Evolutionary conservation across 2,113 vertebrate species (phyloP), one percentile per base, ranked within the genome.

Genomic region (crab-eating macaque (Macaca fascicularis)): DNA sequence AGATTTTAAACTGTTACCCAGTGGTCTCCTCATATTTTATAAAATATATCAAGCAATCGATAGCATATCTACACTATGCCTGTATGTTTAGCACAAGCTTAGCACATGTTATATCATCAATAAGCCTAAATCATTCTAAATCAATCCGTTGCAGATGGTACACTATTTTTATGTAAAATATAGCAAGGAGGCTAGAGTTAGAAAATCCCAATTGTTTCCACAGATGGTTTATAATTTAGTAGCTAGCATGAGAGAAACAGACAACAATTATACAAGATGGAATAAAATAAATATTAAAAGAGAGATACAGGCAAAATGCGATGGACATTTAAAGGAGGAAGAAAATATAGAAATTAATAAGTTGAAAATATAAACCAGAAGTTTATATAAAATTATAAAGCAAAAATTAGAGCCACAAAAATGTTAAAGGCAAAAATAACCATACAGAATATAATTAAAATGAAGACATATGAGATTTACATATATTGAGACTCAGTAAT

Each of bases 211-310:
- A 52, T 55, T 67, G 23, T 94, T 90, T 90, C 16, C 30, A 57
- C 50, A 80, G 32, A 88, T 57, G 50, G 57, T 84, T 83, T 94
- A 90, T 84, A 91, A 89, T 90, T 78, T 93, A 81, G 67, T 94
- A 80, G 9, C 27, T 35, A 88, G 20, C 7, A 79, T 76, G n/a
- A 96, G 4, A 88, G 25, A 90, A 83, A 93, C 67, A 52, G 40
- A 83, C 11, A 95, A 48, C 8, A 82, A 50, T 92, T 92, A 80
- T 23, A 4, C 12, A 89, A 76, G 12, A 80, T 76, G 19, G 38
- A 55, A 93, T 94, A 74, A 96, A 90, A 40, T 69, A 69, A 95
- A 64, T 70, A 64, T 61, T 57, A 85, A 1, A 81, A 80, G 1
- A 64, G 14, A 55, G 19, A 85, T 19, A 50, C 40, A 84, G 27